These are phyloP conservation scores for Drosophila prostipennis DNA, from an alignment of 2,888 invertebrate genomes.

Conservation along the genomic window DNA sequence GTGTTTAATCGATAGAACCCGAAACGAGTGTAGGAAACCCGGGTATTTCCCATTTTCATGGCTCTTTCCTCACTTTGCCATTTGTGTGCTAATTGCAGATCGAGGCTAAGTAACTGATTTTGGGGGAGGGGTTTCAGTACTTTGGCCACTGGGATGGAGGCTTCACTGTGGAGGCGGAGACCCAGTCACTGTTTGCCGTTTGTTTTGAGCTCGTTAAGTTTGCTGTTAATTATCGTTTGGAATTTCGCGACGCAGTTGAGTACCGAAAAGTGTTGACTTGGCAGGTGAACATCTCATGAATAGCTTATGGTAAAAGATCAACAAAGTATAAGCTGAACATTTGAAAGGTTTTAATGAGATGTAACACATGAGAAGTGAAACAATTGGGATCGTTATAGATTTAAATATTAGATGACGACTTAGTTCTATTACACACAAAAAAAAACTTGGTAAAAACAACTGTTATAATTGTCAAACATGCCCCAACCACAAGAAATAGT, in stretches of 20 bases:
- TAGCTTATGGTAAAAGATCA: conserved; percentile 2
- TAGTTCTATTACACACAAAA: too few relatives aligned
- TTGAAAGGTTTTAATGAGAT: conserved; percentile 1
- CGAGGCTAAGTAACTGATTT: conserved; percentile 54
- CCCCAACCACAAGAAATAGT: too few relatives aligned
- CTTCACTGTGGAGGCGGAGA: conserved; percentile 24
- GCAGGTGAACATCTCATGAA: conserved; percentile 10
- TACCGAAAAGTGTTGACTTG: conserved; percentile 1
- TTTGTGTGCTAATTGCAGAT: conserved; percentile 57
- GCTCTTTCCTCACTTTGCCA: conserved; percentile 2
- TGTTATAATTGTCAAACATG: too few relatives aligned
- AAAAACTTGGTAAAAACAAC: too few relatives aligned
- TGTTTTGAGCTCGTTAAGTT: conserved; percentile 36
- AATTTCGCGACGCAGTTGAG: conserved; percentile 53
- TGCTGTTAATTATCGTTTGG: conserved; percentile 57
- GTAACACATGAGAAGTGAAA: not conserved
- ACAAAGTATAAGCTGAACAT: conserved; percentile 1
- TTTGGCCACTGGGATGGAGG: conserved; percentile 13
- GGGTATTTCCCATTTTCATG: conserved; percentile 15
- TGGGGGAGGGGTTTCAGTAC: not conserved
- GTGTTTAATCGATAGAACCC: conserved; percentile 69
- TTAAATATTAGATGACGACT: not conserved
- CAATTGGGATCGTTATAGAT: not conserved
- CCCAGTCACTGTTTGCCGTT: conserved; percentile 18
- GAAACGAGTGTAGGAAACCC: conserved; percentile 17